These are phyloP conservation scores for Hedya salicella DNA, from an alignment of 2,888 invertebrate genomes.

Conservation along the genomic window DNA sequence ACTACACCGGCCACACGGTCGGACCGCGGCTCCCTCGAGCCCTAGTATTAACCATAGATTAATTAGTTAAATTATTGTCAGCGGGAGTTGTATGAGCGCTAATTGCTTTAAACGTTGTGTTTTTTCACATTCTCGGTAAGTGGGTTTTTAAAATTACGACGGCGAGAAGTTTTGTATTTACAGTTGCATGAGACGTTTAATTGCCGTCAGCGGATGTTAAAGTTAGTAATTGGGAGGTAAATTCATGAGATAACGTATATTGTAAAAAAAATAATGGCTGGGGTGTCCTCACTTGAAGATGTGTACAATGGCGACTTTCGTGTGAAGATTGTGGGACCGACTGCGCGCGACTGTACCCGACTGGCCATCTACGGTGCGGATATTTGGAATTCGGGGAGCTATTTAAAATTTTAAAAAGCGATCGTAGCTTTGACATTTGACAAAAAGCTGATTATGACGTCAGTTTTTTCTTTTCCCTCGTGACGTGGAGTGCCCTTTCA, in stretches of 20 bases:
- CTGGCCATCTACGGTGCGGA: constrained; percentile 46
- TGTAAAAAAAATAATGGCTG: constrained; percentile 55
- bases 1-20: neutral
- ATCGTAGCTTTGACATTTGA: constrained; percentile 79
- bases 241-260: constrained; percentile 71
- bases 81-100: constrained; percentile 71
- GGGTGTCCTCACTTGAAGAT: constrained; percentile 34
- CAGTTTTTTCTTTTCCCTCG: constrained; percentile 72
- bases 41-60: constrained; percentile 64
- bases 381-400: constrained; percentile 67
- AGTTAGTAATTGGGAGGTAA: constrained; percentile 78
- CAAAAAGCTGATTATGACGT: constrained; percentile 85
- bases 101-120: constrained; percentile 79
- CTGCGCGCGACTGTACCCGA: constrained; percentile 55
- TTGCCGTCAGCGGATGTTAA: constrained; percentile 77
- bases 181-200: constrained; percentile 81
- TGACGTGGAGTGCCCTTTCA: constrained; percentile 73
- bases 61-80: constrained; percentile 74
- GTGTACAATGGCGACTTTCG: constrained; percentile 18
- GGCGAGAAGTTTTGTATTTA: constrained; percentile 77
- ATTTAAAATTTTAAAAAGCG: constrained; percentile 77
- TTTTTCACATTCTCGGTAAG: constrained; percentile 77
- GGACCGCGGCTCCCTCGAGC: constrained; percentile 44
- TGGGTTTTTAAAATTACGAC: constrained; percentile 76
- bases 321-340: constrained; percentile 28